Evolutionary conservation across 2,113 vertebrate species (phyloP), one percentile per base, ranked within the genome.

Genomic region (Pseudolaguvia tuberculata): DNA sequence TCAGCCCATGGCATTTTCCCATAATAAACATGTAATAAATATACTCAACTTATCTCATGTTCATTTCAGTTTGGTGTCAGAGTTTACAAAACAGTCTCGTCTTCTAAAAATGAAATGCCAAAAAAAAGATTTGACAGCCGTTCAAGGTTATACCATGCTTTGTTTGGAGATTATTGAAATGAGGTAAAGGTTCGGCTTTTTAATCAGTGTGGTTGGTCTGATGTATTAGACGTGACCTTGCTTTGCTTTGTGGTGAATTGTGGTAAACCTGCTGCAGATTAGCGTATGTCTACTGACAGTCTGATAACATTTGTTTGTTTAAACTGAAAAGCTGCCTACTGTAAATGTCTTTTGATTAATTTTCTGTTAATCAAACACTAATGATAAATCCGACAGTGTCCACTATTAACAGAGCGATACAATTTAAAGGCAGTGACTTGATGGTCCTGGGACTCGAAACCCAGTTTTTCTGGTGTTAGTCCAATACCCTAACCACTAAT

Each of bases 271-370:
- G 48, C 42, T 13, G 21, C 1, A 56, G 51, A 29, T 74, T 23
- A 55, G 15, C 47, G 35, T 15, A 48, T 59, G 5, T 48, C 25
- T 66, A 27, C 31, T 78, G 75, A 83, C 81, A 71, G 20, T 53
- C 15, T 58, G 73, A 69, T 53, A 70, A 76, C 70, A 42, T 58
- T 55, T 31, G 63, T n/a, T 39, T 83, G 71, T 84, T 83, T 84
- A 76, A 83, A 27, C 25, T 75, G 10, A 55, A 51, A 83, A 75
- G 72, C 79, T 18, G 5, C n/a, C 53, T 63, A 11, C 3, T 69
- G 29, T 48, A 77, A 11, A 70, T 27, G 12, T 72, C 1, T n/a
- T 21, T 61, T 57, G 10, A 42, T 42, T 42, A 42, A 59, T 68
- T 59, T 63, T n/a, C n/a, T n/a, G n/a, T n/a, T n/a, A n/a, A n/a